Evolutionary conservation across 1,140 invertebrate species (phyloP).

Genomic region (Oryzaephilus surinamensis): DNA sequence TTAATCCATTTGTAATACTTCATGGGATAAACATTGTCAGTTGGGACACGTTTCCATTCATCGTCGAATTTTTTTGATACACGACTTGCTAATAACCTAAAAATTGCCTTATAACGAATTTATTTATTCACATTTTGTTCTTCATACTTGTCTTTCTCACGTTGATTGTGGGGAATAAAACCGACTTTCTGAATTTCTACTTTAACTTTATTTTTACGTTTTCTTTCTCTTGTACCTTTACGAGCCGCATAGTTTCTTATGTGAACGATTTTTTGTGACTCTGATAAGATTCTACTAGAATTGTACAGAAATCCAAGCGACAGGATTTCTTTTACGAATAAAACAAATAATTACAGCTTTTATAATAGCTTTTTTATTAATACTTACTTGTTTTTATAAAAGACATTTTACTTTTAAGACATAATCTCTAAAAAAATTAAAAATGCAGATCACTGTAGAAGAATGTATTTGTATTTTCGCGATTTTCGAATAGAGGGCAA

Average conservation of each 20-base stretch:
- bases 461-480: too few species aligned
- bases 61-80: constrained; percentile 41
- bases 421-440: too few species aligned
- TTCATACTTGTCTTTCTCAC: constrained; percentile 39
- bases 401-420: too few species aligned
- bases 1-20: constrained; percentile 49
- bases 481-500: too few species aligned
- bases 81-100: constrained; percentile 17
- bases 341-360: too few species aligned
- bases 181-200: constrained; percentile 55
- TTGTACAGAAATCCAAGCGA: too few species aligned
- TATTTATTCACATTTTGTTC: constrained; percentile 13
- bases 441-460: too few species aligned
- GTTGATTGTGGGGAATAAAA: constrained; percentile 50
- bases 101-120: constrained; percentile 8
- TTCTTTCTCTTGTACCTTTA: constrained; percentile 64
- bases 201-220: constrained; percentile 58
- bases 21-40: constrained; percentile 57
- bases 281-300: background rate
- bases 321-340: too few species aligned
- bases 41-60: constrained; percentile 41
- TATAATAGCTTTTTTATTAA: too few species aligned
- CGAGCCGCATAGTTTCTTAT: constrained; percentile 49
- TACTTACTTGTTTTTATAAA: too few species aligned
- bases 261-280: constrained; percentile 7